Conservation (phyloP, 2,797 vertebrate species). For the Hirundo rustica region DNA sequence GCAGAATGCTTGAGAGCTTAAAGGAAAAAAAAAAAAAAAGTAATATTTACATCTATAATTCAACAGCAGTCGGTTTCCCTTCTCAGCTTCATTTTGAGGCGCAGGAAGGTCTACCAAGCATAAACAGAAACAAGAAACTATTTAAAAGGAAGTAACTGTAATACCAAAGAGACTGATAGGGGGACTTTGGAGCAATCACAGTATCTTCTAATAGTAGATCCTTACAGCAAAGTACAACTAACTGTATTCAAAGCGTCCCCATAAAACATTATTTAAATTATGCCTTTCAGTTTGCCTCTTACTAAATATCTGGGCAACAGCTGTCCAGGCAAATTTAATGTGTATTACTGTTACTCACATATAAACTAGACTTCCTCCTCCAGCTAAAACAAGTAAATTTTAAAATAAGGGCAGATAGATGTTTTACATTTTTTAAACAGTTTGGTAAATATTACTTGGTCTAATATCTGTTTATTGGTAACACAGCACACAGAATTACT, state of each 20-base stretch:
- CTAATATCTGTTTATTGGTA: neutral
- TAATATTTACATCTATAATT: neutral
- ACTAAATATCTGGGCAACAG: neutral
- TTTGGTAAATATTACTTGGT: neutral
- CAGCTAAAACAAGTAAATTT: neutral
- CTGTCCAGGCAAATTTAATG: neutral
- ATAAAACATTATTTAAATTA: neutral
- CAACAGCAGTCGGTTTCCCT: neutral
- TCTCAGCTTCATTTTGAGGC: neutral
- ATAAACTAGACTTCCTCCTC: neutral
- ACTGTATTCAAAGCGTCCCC: neutral
- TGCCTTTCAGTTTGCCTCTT: neutral
- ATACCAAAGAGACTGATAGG: slow-evolving; percentile 23
- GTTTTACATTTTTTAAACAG: neutral
- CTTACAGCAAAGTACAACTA: neutral
- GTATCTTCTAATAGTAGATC: neutral
- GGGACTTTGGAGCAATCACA: neutral
- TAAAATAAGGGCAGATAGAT: neutral
- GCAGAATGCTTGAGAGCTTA: neutral
- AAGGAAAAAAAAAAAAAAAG: neutral
- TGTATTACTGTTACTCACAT: neutral
- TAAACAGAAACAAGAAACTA: neutral
- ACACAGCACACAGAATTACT: neutral
- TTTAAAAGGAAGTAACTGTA: slow-evolving; percentile 18
- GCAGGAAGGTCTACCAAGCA: neutral